Base-by-base conservation (phyloP, 2,888 invertebrate species). In the Podotricha telesiphe region DNA sequence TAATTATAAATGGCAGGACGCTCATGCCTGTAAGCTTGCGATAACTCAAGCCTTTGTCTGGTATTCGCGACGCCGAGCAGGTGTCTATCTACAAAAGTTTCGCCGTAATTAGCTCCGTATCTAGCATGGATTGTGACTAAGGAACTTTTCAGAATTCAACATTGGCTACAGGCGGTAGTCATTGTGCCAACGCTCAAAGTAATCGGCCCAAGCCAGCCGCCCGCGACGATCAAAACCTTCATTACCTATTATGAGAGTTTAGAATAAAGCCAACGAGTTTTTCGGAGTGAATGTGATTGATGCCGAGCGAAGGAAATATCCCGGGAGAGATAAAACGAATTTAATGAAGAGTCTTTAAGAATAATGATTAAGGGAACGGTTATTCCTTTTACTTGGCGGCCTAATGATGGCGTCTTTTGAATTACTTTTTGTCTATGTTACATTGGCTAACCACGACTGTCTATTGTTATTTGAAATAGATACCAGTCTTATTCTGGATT, bases 241-340 rank as follows among this genome's bases (percentile, higher is more conserved):
- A 93, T 92, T 92, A 92, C 91, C 92, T 92, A 92, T 92, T 93
- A 93, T 91, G 91, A 91, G 92, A 92, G 90, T 93, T 93, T 91
- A 92, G 91, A 92, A 92, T 92, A 90, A 92, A 91, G 91, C 91
- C 91, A 91, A 91, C 88, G 90, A 92, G 91, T 91, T 92, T 92
- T 92, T 92, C 87, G 86, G 82, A 91, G 88, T 89, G 90, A 91
- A 91, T 92, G 91, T 93, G 93, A 93, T 93, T 93, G 93, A 93
- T 93, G 91, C 91, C 86, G 81, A 87, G 82, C 85, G 84, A 86
- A 91, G 89, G 87, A 91, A 92, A 92, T 91, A 91, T 91, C 92
- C 89, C 86, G 86, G 83, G 87, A 91, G 88, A 93, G 91, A 92
- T 91, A 91, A 92, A 92, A 92, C 91, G 92, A 93, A 90, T 92